Evolutionary conservation across 2,113 vertebrate genomes (phyloP), one percentile per base, ranked within the genome.

Genomic region (Columbina picui): DNA sequence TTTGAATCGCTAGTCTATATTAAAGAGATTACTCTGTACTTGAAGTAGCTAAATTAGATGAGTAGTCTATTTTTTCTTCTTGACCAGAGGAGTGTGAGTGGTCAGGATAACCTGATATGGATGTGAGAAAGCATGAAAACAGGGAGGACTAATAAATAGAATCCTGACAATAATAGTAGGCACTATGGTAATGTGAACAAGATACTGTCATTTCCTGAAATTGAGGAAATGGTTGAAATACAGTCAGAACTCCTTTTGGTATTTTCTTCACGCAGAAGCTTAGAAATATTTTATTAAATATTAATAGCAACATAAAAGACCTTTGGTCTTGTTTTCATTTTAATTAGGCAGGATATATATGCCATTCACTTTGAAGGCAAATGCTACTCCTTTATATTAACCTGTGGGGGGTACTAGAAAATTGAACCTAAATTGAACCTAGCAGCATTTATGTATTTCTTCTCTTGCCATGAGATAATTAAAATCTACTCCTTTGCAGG

Each of bases 221-320:
- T 16, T 57, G 45, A 93, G 32, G 70, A 89, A 78, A 70, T 74
- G 75, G 38, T 15, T 93, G 67, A 90, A 94, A 80, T 83, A 25
- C 19, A 82, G 53, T 71, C 49, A 64, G 65, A 91, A 59, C 4
- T 96, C 67, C 67, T 59, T 77, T 88, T 90, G 63, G 87, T 94
- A 91, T 93, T 93, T 71, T 93, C 55, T 90, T 94, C 87, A 91
- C 47, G 86, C 34, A 86, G 91, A 91, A 90, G 55, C 91, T 74
- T 94, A 88, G 91, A 91, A 95, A 96, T 96, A 91, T 91, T 96
- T 83, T 96, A 96, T 96, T 94, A 96, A 96, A 91, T 96, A 97
- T 96, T 96, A 91, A 96, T 90, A 93, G 49, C 55, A 90, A 84
- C 94, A 96, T 96, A 87, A 96, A 96, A 97, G 90, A 91, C 78